Conservation (phyloP, 2,888 invertebrate genomes). For the Helleia helle region DNA sequence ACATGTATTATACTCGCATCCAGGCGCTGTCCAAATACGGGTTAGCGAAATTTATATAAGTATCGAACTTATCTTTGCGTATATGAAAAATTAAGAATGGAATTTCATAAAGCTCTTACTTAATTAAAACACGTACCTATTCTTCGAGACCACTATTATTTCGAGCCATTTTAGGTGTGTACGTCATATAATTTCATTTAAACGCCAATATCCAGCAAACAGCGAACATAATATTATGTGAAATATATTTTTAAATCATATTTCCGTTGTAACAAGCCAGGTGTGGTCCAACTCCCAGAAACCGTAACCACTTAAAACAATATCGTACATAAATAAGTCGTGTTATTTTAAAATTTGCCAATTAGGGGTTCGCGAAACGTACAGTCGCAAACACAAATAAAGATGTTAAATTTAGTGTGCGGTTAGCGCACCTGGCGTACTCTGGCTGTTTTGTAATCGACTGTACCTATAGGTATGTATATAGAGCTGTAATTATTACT, state of each 20-base stretch:
- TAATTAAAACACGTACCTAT: no score
- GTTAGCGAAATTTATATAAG: no score
- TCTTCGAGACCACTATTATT: no score
- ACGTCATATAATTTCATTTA: no score
- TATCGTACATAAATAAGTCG: constrained; percentile 34
- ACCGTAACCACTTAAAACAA: constrained; percentile 23
- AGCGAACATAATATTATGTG: no score
- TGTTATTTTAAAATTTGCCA: constrained; percentile 51
- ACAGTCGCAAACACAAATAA: constrained; percentile 66
- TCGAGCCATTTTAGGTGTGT: no score
- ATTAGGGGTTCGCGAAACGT: constrained; percentile 40
- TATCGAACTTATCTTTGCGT: no score
- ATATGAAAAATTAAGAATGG: no score
- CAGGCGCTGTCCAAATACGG: no score
- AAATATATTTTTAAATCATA: constrained; percentile 11
- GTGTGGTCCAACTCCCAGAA: constrained; percentile 21
- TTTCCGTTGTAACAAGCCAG: constrained; percentile 17
- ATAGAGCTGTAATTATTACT: constrained; percentile 29
- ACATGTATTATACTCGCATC: no score
- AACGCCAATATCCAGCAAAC: no score
- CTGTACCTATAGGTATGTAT: constrained; percentile 44
- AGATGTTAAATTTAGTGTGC: constrained; percentile 71
- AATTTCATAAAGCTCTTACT: no score
- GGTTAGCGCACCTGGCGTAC: constrained; percentile 63
- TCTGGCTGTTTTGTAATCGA: constrained; percentile 43